Evolutionary conservation across 2,888 invertebrate genomes (phyloP), one percentile per base, ranked within the genome.

Genomic region (Smittia sp.): DNA sequence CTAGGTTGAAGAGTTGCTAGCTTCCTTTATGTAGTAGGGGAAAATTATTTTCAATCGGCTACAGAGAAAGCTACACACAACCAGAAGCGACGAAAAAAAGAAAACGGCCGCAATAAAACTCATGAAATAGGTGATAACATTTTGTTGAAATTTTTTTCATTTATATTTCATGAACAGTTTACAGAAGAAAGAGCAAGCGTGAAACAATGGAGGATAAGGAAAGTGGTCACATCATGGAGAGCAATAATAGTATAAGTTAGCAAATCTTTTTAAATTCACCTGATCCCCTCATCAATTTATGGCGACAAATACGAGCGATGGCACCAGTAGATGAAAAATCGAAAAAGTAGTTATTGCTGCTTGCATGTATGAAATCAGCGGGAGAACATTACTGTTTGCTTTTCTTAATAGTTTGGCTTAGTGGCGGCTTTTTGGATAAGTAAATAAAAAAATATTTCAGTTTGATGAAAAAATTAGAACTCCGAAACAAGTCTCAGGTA

Each of bases 381-480:
- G 13, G 9, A 63, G 20, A 68, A 66, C 66, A 46, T 46, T 68
- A 46, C 46, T 68, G 24, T 68, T 41, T 68, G 68, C 46, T n/a
- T 68, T 68, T 24, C 41, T 46, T 46, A 68, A 68, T 68, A 24
- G 68, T 24, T 24, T 24, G 41, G 6, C 46, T 46, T 15, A 46
- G n/a, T 68, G 41, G 24, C 46, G 68, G 39, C 24, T 41, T 20
- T 25, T 13, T 68, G 41, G 39, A 39, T 68, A 46, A 25, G 15
- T 7, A 25, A 41, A 68, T 20, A 13, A 32, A 66, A 66, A 3
- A 46, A 68, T n/a, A 22, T 68, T 20, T 46, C 15, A 2, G 11
- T 2, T 68, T 68, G 68, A 41, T 68, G 68, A 68, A 68, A 46
- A 68, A 68, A 68, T 68, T 68, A 68, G 68, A 68, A 46, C 68